Base-by-base conservation (phyloP, 92 coral and sea anemone species). In the Parazoanthus swiftii region DNA sequence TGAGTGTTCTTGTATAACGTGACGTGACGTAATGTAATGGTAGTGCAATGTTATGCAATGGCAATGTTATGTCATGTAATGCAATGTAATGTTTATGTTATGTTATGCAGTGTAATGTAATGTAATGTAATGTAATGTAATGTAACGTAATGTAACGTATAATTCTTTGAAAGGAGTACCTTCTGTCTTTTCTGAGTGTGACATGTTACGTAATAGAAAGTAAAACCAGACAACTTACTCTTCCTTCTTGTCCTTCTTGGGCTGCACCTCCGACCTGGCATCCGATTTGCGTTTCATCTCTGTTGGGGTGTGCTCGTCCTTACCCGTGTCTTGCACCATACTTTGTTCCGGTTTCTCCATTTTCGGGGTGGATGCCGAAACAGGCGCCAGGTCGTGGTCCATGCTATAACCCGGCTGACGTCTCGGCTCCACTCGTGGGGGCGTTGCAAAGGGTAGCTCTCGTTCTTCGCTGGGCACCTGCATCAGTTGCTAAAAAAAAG, bases 401-500 rank as follows among this genome's bases (percentile, higher is more conserved):
- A 80, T 86, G 54, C 84, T 91, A 70, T 74, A 71, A 79, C 80
- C 66, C 76, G 50, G 67, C 20, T n/a, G 87, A 0, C 70, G 56
- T 46, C 75, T 88, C 20, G 74, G 75, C 33, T 79, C 77, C 54
- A 44, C 82, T 50, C 76, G 78, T 6, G 66, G 58, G 21, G 88
- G 81, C 13, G 79, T 78, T 39, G 76, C 67, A 25, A 73, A 5
- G 36, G 78, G 72, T 3, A 85, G 79, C 11, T 85, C 86, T 59
- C 88, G 91, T 14, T 87, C 93, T 10, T 93, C 93, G 11, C 84
- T 88, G 4, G 98, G 98, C 3, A 93, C 93, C 35, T 89, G 90
- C 94, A 95, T 95, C 35, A 92, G 88, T 42, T 94, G 94, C 98
- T 94, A 85, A 77, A 88, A 86, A 21, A 7, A 14, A 29, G 83